phyloP scores from a whole-genome alignment of 2,797 vertebrate genomes.

The Melanotaenia nigrans region DNA sequence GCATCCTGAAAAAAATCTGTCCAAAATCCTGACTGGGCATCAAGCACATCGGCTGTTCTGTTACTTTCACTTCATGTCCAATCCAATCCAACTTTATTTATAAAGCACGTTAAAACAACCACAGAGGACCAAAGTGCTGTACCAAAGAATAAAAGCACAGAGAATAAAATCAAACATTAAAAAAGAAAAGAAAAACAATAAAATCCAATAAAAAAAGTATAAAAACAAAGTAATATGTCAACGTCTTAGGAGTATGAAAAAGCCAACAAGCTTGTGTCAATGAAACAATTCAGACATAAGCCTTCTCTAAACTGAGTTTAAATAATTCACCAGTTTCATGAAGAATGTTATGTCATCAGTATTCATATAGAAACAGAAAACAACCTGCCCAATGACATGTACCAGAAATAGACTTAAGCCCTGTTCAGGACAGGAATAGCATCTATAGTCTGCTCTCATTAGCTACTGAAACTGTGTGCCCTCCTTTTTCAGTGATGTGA shows the following conservation, averaged over 20 bases:
- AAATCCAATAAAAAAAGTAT: too few species aligned
- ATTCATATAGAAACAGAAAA: constrained; percentile 29
- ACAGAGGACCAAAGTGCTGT: too few species aligned
- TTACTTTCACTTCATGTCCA: neutral
- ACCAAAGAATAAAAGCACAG: too few species aligned
- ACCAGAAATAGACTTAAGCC: constrained; percentile 35
- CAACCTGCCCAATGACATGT: constrained; percentile 15
- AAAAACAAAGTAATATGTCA: too few species aligned
- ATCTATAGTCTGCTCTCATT: constrained; percentile 31
- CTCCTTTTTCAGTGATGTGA: constrained; percentile 39
- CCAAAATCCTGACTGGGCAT: neutral
- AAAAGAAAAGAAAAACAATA: too few species aligned
- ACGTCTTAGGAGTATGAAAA: too few species aligned
- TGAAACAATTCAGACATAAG: neutral
- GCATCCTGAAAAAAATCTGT: constrained; percentile 3
- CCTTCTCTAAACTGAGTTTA: neutral
- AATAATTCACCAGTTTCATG: constrained; percentile 11
- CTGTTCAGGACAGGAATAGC: constrained; percentile 21
- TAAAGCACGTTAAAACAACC: too few species aligned
- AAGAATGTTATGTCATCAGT: constrained; percentile 19
- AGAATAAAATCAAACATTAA: too few species aligned
- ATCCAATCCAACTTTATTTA: too few species aligned
- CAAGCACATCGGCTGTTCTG: neutral
- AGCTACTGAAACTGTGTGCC: constrained; percentile 33
- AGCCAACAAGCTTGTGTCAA: neutral